Percentiles rank a stretch among this genome's conserved stretches.
These are phyloP conservation scores for Eidolon helvum DNA, from an alignment of 2,113 vertebrate species.

Conservation along the genomic window DNA sequence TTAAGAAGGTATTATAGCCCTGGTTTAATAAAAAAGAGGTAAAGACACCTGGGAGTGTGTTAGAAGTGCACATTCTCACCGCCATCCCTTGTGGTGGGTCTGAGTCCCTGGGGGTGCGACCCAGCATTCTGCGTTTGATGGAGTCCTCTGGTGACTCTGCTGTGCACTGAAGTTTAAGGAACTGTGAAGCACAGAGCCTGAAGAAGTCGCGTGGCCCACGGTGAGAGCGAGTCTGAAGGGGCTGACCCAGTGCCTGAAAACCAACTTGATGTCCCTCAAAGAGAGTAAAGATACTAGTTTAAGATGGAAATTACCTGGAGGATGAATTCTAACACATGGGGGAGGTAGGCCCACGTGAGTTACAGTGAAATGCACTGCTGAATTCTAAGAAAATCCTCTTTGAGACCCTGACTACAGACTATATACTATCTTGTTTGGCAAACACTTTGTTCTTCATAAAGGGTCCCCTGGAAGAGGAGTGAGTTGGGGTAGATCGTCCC, in stretches of 20 bases:
- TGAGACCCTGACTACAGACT: background rate
- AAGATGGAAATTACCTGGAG: background rate
- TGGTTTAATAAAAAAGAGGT: background rate
- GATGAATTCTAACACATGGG: background rate
- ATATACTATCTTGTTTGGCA: background rate
- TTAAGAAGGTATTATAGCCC: background rate
- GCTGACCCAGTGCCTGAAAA: background rate
- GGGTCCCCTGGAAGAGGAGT: background rate
- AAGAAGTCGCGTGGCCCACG: rapidly evolving
- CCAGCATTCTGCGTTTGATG: background rate
- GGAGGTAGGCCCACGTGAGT: background rate
- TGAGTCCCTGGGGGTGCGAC: background rate
- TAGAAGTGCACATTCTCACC: background rate
- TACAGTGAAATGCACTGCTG: background rate
- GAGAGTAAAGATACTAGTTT: background rate
- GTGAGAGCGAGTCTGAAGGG: background rate
- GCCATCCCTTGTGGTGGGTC: background rate
- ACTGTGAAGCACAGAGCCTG: rapidly evolving
- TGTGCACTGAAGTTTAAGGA: background rate
- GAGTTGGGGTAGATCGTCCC: background rate
- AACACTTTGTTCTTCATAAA: background rate
- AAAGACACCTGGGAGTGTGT: background rate
- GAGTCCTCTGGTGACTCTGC: background rate
- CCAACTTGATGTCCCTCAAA: background rate
- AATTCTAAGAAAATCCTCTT: background rate